A percentile compares a stretch with the other conserved stretches of the same genome.
phyloP scores from a whole-genome alignment of 2,888 invertebrate species.

The Eudemis profundana region DNA sequence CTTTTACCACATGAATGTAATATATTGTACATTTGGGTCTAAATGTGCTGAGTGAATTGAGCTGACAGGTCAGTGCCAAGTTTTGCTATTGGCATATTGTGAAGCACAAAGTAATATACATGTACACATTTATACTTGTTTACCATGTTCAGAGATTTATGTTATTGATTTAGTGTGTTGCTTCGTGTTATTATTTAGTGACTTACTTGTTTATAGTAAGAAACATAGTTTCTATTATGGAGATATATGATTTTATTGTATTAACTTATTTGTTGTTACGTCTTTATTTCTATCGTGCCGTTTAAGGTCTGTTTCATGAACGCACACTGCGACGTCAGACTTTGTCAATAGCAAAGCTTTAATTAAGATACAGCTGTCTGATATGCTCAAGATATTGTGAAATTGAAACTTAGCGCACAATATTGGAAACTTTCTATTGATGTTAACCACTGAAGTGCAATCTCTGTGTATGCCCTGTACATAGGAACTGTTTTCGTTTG shows the following conservation, averaged over 20 bases:
- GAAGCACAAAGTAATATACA: conserved; percentile 67
- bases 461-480: conserved; percentile 78
- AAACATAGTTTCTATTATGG: conserved; percentile 82
- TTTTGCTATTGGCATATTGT: conserved; percentile 83
- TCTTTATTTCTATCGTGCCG: conserved; percentile 71
- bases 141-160: conserved; percentile 80
- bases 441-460: conserved; percentile 79
- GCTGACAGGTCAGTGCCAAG: conserved; percentile 81
- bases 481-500: conserved; percentile 73
- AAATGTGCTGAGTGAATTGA: conserved; percentile 83
- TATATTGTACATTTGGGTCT: conserved; percentile 85
- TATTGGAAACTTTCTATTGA: conserved; percentile 78
- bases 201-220: conserved; percentile 74
- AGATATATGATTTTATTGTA: conserved; percentile 75
- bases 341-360: conserved; percentile 85
- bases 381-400: conserved; percentile 83
- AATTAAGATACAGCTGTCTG: conserved; percentile 80
- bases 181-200: conserved; percentile 82
- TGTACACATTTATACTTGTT: conserved; percentile 70
- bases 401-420: conserved; percentile 84
- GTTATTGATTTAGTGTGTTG: conserved; percentile 82
- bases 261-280: conserved; percentile 84
- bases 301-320: conserved; percentile 60
- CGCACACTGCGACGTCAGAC: conserved; percentile 64
- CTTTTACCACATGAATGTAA: conserved; percentile 82